Evolutionary conservation across 1,140 invertebrate genomes (phyloP).

Genomic region (Penaeus vannamei): DNA sequence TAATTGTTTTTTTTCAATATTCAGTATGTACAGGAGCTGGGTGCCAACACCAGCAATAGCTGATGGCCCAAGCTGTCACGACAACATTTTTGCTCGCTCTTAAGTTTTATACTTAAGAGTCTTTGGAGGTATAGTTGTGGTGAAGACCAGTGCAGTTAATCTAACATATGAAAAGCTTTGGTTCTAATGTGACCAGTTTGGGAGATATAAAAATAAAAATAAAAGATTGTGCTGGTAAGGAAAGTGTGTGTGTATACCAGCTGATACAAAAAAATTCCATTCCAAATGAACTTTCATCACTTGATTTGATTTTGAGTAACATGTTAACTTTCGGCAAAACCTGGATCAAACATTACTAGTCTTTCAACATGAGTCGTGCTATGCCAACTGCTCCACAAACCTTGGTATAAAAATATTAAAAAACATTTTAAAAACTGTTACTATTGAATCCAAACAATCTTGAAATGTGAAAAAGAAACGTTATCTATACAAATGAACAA

Average conservation of each 20-base stretch:
- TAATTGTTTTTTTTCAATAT: not conserved
- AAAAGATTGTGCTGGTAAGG: not conserved
- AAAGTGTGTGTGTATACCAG: constrained; percentile 13
- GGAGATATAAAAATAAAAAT: not conserved
- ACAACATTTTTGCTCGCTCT: not conserved
- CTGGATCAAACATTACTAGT: too few relatives aligned
- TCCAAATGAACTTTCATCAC: too few relatives aligned
- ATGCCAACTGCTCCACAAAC: too few relatives aligned
- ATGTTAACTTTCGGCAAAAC: too few relatives aligned
- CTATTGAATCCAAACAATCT: not conserved
- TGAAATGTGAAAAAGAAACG: not conserved
- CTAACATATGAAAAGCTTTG: constrained; percentile 29
- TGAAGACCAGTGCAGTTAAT: not conserved
- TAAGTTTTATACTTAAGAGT: constrained; percentile 4
- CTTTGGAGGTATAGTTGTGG: constrained; percentile 37
- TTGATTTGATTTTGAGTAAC: too few relatives aligned
- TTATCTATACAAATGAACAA: too few relatives aligned
- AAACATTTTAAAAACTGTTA: too few relatives aligned
- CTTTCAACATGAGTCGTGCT: too few relatives aligned
- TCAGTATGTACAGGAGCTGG: constrained; percentile 1
- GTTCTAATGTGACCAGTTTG: constrained; percentile 43
- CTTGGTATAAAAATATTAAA: too few relatives aligned
- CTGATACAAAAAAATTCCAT: not conserved
- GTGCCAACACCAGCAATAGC: not conserved
- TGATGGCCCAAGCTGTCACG: not conserved